phyloP scores from a whole-genome alignment of 2,797 vertebrate species.

The Hybognathus amarus region DNA sequence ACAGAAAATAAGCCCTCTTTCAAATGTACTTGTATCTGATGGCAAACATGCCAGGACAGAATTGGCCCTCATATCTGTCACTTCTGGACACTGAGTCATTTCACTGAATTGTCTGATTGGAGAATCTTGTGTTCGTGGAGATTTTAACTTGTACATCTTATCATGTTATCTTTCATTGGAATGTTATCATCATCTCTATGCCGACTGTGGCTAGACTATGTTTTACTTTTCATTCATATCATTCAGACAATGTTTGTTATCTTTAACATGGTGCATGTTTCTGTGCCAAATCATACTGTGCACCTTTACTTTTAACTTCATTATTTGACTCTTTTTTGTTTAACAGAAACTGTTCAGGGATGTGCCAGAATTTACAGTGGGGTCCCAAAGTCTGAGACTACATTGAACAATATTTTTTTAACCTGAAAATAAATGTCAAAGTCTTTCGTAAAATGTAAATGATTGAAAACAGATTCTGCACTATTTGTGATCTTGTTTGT shows the following conservation, averaged over 20 bases:
- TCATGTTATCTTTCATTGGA: constrained; percentile 1
- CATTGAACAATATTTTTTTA: not conserved
- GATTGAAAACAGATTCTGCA: not conserved
- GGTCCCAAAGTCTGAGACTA: not conserved
- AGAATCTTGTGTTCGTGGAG: not conserved
- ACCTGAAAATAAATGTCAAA: not conserved
- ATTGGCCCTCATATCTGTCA: constrained; percentile 59
- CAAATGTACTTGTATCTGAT: constrained; percentile 33
- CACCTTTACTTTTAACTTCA: not conserved
- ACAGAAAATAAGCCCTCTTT: constrained; percentile 4
- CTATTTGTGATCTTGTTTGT: not conserved
- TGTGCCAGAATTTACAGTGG: not conserved
- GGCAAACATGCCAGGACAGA: constrained; percentile 63
- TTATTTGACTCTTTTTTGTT: not conserved
- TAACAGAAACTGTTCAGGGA: not conserved
- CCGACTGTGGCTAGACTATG: constrained; percentile 16
- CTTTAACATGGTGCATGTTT: constrained; percentile 2
- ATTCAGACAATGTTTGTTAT: constrained; percentile 9
- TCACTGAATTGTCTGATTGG: not conserved
- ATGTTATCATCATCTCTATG: constrained; percentile 1
- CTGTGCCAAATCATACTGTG: not conserved
- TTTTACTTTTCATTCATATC: not conserved
- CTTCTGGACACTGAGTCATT: constrained; percentile 31
- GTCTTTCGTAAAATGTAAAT: not conserved
- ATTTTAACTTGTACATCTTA: not conserved